These are phyloP conservation scores for Phasia obesa DNA, from an alignment of 2,888 invertebrate genomes.

Conservation along the genomic window DNA sequence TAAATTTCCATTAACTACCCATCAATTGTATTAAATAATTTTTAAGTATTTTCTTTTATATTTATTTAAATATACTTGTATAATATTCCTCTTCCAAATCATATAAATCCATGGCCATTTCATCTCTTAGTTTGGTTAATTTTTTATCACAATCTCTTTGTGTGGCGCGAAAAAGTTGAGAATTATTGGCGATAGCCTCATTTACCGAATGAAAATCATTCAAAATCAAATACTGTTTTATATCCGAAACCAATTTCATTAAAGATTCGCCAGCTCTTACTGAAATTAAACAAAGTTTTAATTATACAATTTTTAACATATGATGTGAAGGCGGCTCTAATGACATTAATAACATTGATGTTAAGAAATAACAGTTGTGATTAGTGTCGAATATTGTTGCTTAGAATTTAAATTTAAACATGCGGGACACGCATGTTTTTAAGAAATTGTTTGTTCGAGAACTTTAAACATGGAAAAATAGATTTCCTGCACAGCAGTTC, in stretches of 20 bases:
- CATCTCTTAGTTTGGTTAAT: conserved; percentile 94
- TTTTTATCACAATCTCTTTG: conserved; percentile 97
- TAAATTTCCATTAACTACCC: no score
- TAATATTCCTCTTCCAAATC: conserved; percentile 83
- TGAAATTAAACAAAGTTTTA: conserved; percentile 80
- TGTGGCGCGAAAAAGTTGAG: conserved; percentile 93
- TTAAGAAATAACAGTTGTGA: no score
- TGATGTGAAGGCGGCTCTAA: neutral
- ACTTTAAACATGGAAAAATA: no score
- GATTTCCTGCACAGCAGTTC: no score
- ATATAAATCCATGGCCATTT: conserved; percentile 93
- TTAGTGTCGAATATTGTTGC: no score
- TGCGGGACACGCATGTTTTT: no score
- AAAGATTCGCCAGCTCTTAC: conserved; percentile 98
- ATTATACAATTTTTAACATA: neutral
- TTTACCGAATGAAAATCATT: conserved; percentile 99
- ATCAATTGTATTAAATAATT: no score
- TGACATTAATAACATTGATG: no score
- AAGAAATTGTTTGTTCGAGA: no score
- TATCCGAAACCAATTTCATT: conserved; percentile 98
- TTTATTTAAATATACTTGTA: conserved; percentile 82
- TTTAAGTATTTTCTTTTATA: no score
- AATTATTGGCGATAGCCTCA: conserved; percentile 97
- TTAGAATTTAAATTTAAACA: no score
- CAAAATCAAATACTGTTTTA: conserved; percentile 98